Evolutionary conservation across 2,797 vertebrate species (phyloP), one percentile per base, ranked within the genome.

Genomic region (Enteromius mattozi): DNA sequence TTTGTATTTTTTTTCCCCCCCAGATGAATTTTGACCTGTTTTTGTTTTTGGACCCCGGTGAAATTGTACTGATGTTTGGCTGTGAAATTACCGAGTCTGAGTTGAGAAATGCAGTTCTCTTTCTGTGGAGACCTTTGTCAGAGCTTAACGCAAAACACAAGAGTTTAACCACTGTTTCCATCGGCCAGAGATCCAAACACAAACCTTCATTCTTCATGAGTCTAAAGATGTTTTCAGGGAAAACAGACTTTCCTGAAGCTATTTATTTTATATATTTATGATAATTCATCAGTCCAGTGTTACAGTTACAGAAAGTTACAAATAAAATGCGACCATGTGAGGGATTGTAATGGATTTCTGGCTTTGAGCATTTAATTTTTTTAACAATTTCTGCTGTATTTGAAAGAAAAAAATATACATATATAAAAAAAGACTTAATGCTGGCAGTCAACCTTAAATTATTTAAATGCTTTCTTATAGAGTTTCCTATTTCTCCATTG

Each of bases 371-470:
- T 86, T 90, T 77, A 17, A 42, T 80, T 68, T 63, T 89, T 82
- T n/a, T 84, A 82, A 56, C 27, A 42, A 80, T 78, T 88, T 84
- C 88, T 89, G 86, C 75, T 83, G 71, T 84, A 82, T 47, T 81
- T 47, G 56, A 63, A 88, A 86, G 84, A 87, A 83, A 84, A 90
- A 87, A 83, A 82, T 90, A 51, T 83, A 74, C 86, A 87, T 90
- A 66, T 79, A 79, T 45, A 88, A 84, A 68, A 69, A n/a, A 63
- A 16, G 27, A n/a, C 70, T 71, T 71, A 16, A 84, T 83, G 86
- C 86, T 85, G 87, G 69, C 59, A 37, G 80, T 42, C 70, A 82
- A 85, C 47, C 82, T 83, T 65, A 88, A 86, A 85, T 56, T 82
- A 54, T 81, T 83, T 51, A 35, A 66, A 69, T 78, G 59, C 69